A percentile compares a stretch with the other conserved stretches of the same genome.
Evolutionary conservation across 2,797 vertebrate genomes (phyloP).

Genomic region (Micromesistius poutassou): DNA sequence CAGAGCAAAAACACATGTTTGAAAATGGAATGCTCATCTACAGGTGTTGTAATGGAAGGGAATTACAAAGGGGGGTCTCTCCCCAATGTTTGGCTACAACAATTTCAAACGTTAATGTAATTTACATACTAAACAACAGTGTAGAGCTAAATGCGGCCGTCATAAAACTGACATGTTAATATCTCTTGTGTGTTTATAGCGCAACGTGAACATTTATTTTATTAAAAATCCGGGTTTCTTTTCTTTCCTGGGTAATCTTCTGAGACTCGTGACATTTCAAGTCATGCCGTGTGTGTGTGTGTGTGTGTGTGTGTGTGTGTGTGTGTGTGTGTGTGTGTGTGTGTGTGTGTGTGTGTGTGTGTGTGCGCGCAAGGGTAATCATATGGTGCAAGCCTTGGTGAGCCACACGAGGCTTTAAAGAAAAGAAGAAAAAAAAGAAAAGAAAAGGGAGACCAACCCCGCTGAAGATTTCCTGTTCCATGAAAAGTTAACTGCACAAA

Average conservation of each 20-base stretch:
- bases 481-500: slow-evolving; percentile 39
- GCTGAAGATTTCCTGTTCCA: slow-evolving; percentile 74
- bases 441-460: slow-evolving; percentile 59
- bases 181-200: neutral
- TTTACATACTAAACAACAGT: neutral
- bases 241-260: neutral
- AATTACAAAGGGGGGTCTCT: neutral
- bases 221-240: neutral
- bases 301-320: slow-evolving; percentile 7
- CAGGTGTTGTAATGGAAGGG: slow-evolving; percentile 34
- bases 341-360: slow-evolving; percentile 31
- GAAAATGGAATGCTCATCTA: slow-evolving; percentile 50
- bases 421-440: slow-evolving; percentile 24
- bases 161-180: neutral
- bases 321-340: slow-evolving; percentile 42
- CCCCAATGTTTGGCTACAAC: neutral
- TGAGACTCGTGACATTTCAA: neutral
- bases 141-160: neutral
- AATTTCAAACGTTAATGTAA: neutral
- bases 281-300: neutral
- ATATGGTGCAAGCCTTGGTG: slow-evolving; percentile 50
- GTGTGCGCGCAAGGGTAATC: slow-evolving; percentile 53
- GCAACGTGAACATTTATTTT: neutral
- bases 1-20: slow-evolving; percentile 52
- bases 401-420: slow-evolving; percentile 29